Evolutionary conservation across 2,113 vertebrate species (phyloP).

Genomic region (Rhineura floridana): DNA sequence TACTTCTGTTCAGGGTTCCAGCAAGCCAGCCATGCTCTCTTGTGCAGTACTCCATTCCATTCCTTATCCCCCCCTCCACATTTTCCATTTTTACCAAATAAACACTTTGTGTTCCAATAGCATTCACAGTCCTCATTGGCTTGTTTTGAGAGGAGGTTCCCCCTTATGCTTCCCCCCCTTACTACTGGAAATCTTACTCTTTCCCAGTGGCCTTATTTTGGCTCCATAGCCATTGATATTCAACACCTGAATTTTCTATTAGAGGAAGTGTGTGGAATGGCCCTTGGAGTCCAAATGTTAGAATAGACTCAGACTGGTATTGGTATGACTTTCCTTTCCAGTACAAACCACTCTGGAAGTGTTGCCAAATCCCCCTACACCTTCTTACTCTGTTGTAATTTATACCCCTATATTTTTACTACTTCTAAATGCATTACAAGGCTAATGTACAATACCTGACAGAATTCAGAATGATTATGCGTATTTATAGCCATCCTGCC

Average conservation of each 20-base stretch:
- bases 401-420: conserved; percentile 17
- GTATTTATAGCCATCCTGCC: conserved; percentile 60
- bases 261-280: neutral
- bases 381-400: conserved; percentile 35
- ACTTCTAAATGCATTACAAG: conserved; percentile 46
- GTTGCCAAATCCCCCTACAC: neutral
- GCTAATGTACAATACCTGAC: conserved; percentile 58
- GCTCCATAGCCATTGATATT: neutral
- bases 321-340: neutral
- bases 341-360: conserved; percentile 17
- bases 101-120: neutral
- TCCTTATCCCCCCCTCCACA: neutral
- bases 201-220: neutral
- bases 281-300: neutral
- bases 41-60: neutral
- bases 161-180: neutral
- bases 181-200: neutral
- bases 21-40: neutral
- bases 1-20: neutral
- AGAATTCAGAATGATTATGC: conserved; percentile 50
- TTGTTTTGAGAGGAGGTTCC: neutral
- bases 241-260: neutral
- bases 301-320: neutral
- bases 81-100: no score
- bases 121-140: neutral